phyloP scores from a whole-genome alignment of 2,113 vertebrate genomes.

The Ammodramus savannarum region DNA sequence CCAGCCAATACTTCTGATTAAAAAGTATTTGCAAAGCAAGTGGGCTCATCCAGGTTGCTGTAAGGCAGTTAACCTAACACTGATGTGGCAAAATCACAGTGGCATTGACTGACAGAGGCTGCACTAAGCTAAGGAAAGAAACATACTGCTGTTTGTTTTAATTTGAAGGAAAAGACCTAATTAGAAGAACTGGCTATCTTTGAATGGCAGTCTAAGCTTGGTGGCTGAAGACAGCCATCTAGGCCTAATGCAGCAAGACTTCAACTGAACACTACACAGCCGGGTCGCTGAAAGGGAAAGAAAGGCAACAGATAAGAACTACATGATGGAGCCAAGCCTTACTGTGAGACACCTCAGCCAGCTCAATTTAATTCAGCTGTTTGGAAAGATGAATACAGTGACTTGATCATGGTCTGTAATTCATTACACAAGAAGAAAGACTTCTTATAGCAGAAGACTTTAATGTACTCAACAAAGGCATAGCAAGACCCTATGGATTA shows the following conservation, averaged over 20 bases:
- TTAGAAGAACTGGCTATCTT: background rate
- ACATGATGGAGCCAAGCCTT: background rate
- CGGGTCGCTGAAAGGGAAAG: background rate
- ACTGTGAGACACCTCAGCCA: background rate
- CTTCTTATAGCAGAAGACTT: background rate
- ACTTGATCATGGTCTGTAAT: background rate
- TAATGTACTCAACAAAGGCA: background rate
- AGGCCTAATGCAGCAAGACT: background rate
- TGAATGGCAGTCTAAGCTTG: background rate
- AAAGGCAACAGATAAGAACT: background rate
- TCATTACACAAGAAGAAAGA: background rate
- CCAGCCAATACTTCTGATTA: background rate
- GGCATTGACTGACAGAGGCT: background rate
- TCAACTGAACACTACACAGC: background rate
- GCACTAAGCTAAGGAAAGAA: background rate
- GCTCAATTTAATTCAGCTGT: background rate
- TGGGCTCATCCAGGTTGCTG: background rate
- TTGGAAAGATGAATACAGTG: background rate
- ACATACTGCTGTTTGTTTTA: background rate
- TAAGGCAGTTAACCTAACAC: background rate
- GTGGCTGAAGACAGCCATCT: background rate
- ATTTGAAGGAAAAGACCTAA: background rate
- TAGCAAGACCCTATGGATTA: background rate
- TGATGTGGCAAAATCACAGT: slow-evolving; percentile 5
- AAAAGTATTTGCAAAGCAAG: background rate